Evolutionary conservation across 2,113 vertebrate species (phyloP).

Genomic region (Naja naja): DNA sequence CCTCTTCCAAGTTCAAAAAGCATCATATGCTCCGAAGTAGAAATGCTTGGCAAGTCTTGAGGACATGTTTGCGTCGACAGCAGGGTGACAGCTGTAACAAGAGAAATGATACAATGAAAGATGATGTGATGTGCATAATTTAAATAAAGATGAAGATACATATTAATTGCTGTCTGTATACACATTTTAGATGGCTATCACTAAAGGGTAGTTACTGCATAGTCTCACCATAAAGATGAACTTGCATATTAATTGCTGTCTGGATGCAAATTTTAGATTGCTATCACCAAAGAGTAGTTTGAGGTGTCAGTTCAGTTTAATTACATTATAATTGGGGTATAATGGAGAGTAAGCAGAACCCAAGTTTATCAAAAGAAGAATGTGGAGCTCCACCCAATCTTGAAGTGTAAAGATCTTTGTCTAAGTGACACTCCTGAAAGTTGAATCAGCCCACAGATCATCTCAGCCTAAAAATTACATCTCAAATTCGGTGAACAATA

Average conservation of each 20-base stretch:
- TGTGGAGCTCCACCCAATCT: background rate
- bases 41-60: conserved; percentile 52
- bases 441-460: background rate
- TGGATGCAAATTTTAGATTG: background rate
- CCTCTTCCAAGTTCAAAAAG: conserved; percentile 77
- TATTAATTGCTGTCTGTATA: background rate
- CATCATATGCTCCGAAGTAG: conserved; percentile 62
- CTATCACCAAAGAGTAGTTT: background rate
- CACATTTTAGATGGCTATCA: background rate
- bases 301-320: background rate
- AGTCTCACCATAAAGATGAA: background rate
- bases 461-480: background rate
- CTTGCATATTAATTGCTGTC: background rate
- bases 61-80: background rate
- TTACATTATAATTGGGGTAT: background rate
- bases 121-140: rapidly evolving
- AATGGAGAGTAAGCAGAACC: background rate
- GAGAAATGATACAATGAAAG: background rate
- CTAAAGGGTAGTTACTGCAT: background rate
- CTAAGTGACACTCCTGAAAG: background rate
- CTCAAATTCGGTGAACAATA: background rate
- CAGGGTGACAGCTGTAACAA: conserved; percentile 51
- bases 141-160: background rate
- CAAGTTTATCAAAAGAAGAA: background rate
- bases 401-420: background rate